Conservation (phyloP, 1,140 invertebrate species). For the Lamellibrachia luymesi region DNA sequence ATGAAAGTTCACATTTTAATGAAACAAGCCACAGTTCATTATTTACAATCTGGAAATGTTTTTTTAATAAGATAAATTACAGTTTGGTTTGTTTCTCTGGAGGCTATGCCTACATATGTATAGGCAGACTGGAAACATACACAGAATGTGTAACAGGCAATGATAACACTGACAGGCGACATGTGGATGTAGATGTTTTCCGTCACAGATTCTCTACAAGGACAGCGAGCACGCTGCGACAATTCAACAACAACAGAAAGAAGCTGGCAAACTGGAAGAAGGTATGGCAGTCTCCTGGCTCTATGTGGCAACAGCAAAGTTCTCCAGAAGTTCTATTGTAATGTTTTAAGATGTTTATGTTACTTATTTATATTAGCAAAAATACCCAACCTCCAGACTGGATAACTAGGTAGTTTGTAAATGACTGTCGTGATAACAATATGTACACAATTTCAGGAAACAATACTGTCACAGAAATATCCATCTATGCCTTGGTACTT, state of each 20-base stretch:
- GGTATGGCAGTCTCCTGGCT: background rate
- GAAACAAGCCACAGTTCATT: background rate
- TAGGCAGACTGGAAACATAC: background rate
- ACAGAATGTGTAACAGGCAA: background rate
- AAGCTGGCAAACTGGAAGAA: background rate
- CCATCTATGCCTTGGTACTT: too few relatives aligned
- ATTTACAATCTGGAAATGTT: background rate
- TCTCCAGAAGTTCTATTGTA: too few relatives aligned
- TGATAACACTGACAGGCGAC: background rate
- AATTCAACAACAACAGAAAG: conserved; percentile 24
- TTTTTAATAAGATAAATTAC: background rate
- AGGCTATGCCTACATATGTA: background rate
- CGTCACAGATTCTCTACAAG: conserved; percentile 56
- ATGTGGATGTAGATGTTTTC: background rate
- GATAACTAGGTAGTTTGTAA: too few relatives aligned
- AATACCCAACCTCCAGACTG: too few relatives aligned
- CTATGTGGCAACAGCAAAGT: too few relatives aligned
- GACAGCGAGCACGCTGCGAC: conserved; percentile 53
- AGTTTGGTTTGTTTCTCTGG: background rate
- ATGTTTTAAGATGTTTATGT: too few relatives aligned
- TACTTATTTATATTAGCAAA: too few relatives aligned
- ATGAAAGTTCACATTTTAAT: background rate
- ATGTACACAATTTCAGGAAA: too few relatives aligned
- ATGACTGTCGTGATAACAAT: too few relatives aligned
- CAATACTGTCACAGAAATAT: too few relatives aligned